Evolutionary conservation across 1,140 invertebrate species (phyloP).

Genomic region (Bombus superbus): DNA sequence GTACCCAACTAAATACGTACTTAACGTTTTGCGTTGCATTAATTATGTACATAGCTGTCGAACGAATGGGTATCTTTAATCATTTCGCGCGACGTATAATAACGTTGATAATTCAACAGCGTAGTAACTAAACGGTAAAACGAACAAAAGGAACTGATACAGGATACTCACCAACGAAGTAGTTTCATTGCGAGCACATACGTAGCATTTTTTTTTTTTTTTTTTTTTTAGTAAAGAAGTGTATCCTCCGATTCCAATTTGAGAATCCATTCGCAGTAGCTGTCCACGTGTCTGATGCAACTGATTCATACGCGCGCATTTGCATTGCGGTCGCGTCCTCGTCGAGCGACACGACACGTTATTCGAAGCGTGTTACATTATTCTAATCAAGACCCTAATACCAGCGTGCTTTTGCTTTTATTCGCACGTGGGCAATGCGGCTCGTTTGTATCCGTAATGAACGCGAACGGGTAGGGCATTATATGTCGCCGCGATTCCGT

Average conservation of each 20-base stretch:
- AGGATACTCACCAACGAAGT: background rate
- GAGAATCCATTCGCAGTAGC: constrained; percentile 4
- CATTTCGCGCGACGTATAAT: background rate
- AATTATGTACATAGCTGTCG: background rate
- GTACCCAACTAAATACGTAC: too few species aligned
- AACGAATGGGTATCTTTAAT: background rate
- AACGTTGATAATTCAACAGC: background rate
- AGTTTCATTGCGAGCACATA: background rate
- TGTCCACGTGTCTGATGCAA: constrained; percentile 31
- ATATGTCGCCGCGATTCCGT: constrained; percentile 26
- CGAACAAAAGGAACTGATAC: background rate
- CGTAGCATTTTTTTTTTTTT: background rate
- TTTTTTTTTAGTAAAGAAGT: background rate
- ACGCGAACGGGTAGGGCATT: constrained; percentile 72
- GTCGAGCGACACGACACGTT: constrained; percentile 64
- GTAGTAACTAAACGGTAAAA: constrained; percentile 5
- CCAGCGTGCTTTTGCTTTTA: constrained; percentile 71
- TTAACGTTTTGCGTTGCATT: background rate
- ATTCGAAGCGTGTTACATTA: constrained; percentile 76
- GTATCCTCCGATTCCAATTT: constrained; percentile 15
- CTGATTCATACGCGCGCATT: constrained; percentile 57
- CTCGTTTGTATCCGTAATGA: constrained; percentile 76
- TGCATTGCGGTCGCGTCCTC: constrained; percentile 55
- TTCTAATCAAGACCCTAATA: constrained; percentile 78
- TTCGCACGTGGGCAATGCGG: constrained; percentile 73